Percentiles rank a stretch among this genome's conserved stretches.
These are phyloP conservation scores for Heterodera schachtii DNA, from an alignment of 1,140 invertebrate genomes.

Conservation along the genomic window DNA sequence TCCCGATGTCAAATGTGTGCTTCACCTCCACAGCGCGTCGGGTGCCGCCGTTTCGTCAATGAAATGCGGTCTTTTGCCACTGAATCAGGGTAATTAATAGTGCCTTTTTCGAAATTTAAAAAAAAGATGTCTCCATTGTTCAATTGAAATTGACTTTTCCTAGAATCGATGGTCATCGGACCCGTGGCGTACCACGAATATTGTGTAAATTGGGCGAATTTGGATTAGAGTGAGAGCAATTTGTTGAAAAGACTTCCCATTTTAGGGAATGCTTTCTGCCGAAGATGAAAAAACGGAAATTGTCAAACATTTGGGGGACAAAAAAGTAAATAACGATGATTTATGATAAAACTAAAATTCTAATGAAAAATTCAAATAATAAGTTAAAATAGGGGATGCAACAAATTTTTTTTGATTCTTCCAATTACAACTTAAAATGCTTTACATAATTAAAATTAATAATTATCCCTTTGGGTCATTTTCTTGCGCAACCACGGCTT, in stretches of 20 bases:
- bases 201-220: conserved; percentile 22
- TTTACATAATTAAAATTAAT: not conserved
- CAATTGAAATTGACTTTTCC: conserved; percentile 42
- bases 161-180: conserved; percentile 68
- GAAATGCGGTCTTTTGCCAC: conserved; percentile 69
- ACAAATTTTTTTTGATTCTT: too few species aligned
- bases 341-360: too few species aligned
- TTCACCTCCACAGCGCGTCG: conserved; percentile 84
- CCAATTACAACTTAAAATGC: too few species aligned
- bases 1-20: conserved; percentile 90
- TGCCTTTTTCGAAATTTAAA: not conserved
- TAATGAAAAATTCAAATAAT: too few species aligned
- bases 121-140: conserved; percentile 35
- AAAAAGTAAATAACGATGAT: conserved; percentile 34
- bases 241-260: not conserved
- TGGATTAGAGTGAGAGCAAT: too few species aligned
- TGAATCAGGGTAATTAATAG: conserved; percentile 5
- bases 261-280: conserved; percentile 66
- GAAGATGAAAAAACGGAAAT: conserved; percentile 67
- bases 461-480: conserved; percentile 72
- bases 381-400: too few species aligned
- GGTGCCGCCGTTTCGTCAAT: conserved; percentile 76
- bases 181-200: conserved; percentile 69
- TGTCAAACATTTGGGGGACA: conserved; percentile 66
- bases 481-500: conserved; percentile 89